Evolutionary conservation across 2,888 invertebrate species (phyloP), one percentile per base, ranked within the genome.

Genomic region (Onthophagus sagittarius): DNA sequence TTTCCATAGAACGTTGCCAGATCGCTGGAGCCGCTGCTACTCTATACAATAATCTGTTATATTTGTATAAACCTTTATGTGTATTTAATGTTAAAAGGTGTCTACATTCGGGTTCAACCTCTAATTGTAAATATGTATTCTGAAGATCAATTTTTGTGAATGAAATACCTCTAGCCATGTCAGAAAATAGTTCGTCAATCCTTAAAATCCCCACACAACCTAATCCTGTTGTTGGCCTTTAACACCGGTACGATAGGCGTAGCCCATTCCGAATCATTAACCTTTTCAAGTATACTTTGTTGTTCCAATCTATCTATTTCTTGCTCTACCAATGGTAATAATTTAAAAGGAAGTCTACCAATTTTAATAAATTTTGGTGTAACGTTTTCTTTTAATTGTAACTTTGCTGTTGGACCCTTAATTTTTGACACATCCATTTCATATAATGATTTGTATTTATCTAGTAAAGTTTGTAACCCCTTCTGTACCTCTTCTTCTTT

Each of bases 81-180:
- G 82, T 83, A 72, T 74, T 82, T 70, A 84, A 75, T 0, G 82
- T 84, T 9, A 82, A 73, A 15, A 80, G 76, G 13, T 81, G 75
- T 72, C 79, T 76, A 73, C 80, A 79, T 63, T 80, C 79, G 3
- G 79, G 79, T 63, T 79, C 79, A 31, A 83, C 75, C 77, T 80
- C 80, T 31, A 83, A 71, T 72, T 84, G 82, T 73, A 81, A 77
- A 70, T 83, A 84, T 0, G 84, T 82, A 62, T 77, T 77, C 0
- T 73, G 73, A 5, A 82, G 77, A 75, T 83, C 81, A 53, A 76
- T 71, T 75, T 76, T 76, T 72, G 74, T 70, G 71, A 71, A 74
- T 72, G 9, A 23, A 80, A 81, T 15, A 71, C 75, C 76, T 78
- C 80, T 31, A 78, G 53, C 73, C 79, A 80, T 5, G 80, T 78